Evolutionary conservation across 30 jellyfish, hydroid and myxozoan species (phyloP), one percentile per base, ranked within the genome.

Genomic region (Aurelia aurita complex sp. Pacific): DNA sequence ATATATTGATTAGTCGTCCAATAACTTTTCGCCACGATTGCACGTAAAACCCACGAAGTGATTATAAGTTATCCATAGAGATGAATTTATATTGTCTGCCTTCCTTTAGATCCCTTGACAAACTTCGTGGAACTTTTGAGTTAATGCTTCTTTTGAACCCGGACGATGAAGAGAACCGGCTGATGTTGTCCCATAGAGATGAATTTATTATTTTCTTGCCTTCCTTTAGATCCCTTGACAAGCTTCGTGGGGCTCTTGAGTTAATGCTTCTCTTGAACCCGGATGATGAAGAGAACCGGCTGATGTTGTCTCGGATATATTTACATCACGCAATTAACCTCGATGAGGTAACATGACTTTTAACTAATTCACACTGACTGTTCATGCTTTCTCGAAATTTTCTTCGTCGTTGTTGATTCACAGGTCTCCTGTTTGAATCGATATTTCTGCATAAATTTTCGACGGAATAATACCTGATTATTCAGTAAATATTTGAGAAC

Each of bases 291-390:
- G 97, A 84, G 67, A 73, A 85, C 76, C 73, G 87, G n/a, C 72
- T 90, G 67, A 77, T 90, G 88, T 69, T 90, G 63, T 90, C 97
- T 15, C 68, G 97, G 66, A 77, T 90, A 5, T 90, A 90, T 46
- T 77, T 84, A 9, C 95, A 90, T 62, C 86, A 77, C 68, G 89
- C 85, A 11, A 78, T 90, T 54, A 90, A 90, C 61, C 89, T 90
- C 12, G 88, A 77, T 33, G 89, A 83, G 83, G 97, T 90, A 83
- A 13, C 19, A 9, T 46, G 57, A 46, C 14, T 46, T 46, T 46
- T 46, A 40, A 1, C 52, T 40, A 40, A 40, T 38, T 38, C 50
- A 38, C 50, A 4, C 3, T 38, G 50, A 38, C 50, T 4, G 0
- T 38, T 38, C 50, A 4, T 2, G 50, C 50, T 38, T 38, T 38